Evolutionary conservation across 2,797 vertebrate species (phyloP), one percentile per base, ranked within the genome.

Genomic region (Xiphorhynchus erythropygius): DNA sequence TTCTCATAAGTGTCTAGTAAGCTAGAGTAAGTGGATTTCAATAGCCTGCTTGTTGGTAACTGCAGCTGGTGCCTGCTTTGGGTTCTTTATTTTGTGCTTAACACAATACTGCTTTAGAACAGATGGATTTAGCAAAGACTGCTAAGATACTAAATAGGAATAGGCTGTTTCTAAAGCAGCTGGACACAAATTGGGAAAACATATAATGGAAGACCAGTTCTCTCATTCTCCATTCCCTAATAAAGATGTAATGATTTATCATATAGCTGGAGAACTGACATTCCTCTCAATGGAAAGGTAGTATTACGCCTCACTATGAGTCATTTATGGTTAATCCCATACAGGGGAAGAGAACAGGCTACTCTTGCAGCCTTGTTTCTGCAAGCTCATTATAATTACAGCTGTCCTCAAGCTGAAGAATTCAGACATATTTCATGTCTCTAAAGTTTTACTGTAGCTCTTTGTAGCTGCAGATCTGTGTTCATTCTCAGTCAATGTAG

Each of bases 31-130:
- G 75, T 78, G 89, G 87, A 73, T 93, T 88, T 93, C 90, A 90
- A 90, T 95, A 92, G 47, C 70, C 80, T 91, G 65, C 85, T 94
- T 93, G 82, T 93, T 97, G 96, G 89, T 90, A 84, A 64, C 88
- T 90, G 93, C 96, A 79, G 94, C 95, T 77, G 88, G 84, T 87
- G 92, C 53, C 90, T 93, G 76, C 93, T 91, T 87, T 83, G 67
- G 73, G 62, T 83, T 91, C 84, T 96, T 93, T 96, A 96, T 90
- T 87, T 89, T 91, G 77, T 88, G 59, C 70, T 73, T 82, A 92
- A 94, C 91, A 97, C 91, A 95, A 97, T 91, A 81, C 94, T 91
- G 86, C 93, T 96, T 97, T 78, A 87, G 47, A 95, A 93, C 91
- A 84, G 75, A 77, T 91, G 94, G 96, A 94, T 96, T 97, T 94